phyloP scores from a whole-genome alignment of 2,797 vertebrate genomes.

The Enteromius unitaeniatus region DNA sequence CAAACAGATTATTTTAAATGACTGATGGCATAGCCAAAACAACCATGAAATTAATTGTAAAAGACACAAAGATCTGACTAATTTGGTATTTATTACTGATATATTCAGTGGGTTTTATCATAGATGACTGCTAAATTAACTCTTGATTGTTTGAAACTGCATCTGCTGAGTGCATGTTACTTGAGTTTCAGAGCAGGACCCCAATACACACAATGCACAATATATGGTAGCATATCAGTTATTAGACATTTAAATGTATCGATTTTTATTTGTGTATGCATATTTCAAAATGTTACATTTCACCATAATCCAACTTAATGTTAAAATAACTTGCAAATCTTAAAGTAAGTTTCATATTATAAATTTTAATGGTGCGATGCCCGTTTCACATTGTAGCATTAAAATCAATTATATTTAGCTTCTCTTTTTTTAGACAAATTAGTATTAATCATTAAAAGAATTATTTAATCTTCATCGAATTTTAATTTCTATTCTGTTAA shows the following conservation, averaged over 20 bases:
- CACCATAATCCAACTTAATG: not conserved
- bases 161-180: slow-evolving; percentile 6
- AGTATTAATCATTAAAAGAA: not conserved
- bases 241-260: not conserved
- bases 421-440: not conserved
- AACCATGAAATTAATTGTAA: not conserved
- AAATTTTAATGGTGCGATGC: not conserved
- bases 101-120: not conserved
- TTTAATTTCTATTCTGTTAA: not conserved
- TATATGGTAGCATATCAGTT: not conserved
- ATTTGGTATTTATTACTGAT: not conserved
- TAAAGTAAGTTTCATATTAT: not conserved
- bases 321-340: not conserved
- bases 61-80: not conserved
- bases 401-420: not conserved
- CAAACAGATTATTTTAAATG: not conserved
- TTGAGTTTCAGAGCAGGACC: not conserved
- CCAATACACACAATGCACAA: not conserved
- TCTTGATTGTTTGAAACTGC: not conserved
- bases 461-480: not conserved
- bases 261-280: not conserved
- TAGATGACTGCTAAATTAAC: not conserved
- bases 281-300: not conserved
- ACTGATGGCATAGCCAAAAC: not conserved
- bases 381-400: not conserved